Evolutionary conservation across 2,888 invertebrate genomes (phyloP).

Genomic region (Phytoseiulus persimilis): DNA sequence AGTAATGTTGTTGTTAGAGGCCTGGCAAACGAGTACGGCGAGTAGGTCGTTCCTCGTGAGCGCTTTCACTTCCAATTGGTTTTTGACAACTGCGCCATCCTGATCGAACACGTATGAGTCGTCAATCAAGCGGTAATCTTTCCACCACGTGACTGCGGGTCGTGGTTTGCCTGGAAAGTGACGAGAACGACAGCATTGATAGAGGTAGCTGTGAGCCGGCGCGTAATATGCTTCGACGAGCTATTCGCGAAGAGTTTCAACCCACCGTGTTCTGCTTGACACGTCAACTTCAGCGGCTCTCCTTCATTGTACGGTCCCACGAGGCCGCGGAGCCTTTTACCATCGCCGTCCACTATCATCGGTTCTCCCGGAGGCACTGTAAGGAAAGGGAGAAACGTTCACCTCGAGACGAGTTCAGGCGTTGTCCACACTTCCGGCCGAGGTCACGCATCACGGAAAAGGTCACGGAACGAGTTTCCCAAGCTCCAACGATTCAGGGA

Average conservation of each 20-base stretch:
- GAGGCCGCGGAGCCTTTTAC: constrained; percentile 43
- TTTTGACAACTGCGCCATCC: constrained; percentile 49
- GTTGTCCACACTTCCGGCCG: background rate
- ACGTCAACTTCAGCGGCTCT: constrained; percentile 47
- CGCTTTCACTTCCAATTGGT: constrained; percentile 65
- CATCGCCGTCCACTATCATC: constrained; percentile 42
- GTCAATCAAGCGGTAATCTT: constrained; percentile 42
- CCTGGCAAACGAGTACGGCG: constrained; percentile 76
- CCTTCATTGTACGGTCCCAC: constrained; percentile 48
- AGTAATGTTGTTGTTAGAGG: constrained; percentile 71
- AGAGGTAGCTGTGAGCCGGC: background rate
- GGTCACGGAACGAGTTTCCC: background rate
- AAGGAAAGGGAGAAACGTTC: background rate
- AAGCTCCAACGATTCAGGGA: too few relatives aligned
- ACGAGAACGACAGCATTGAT: background rate
- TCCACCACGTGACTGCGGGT: constrained; percentile 44
- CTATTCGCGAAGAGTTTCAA: background rate
- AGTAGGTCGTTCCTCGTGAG: constrained; percentile 72
- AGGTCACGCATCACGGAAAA: background rate
- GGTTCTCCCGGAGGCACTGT: constrained; percentile 44
- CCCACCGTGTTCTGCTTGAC: constrained; percentile 42
- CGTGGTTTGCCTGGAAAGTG: constrained; percentile 42
- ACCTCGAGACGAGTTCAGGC: background rate
- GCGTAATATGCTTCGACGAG: background rate
- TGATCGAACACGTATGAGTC: constrained; percentile 43